Conservation (phyloP, 2,888 invertebrate species). For the Phengaris arion region DNA sequence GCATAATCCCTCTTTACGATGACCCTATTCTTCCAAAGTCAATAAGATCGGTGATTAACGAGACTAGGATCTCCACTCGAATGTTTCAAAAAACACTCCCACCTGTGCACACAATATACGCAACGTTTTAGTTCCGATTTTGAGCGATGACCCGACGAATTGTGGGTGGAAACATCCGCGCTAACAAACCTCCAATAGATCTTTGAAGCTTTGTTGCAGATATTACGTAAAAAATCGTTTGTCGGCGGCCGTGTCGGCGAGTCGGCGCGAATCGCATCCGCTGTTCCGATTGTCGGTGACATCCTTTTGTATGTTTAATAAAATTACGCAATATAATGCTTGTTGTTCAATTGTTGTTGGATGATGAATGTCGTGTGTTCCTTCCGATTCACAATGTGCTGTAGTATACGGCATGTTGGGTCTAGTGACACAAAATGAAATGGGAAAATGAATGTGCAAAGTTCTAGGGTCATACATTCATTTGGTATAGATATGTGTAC, state of each 20-base stretch:
- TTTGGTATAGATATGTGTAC: no score
- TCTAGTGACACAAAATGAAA: no score
- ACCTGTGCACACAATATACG: conserved; percentile 65
- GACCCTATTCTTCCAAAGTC: not conserved
- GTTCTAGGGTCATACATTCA: no score
- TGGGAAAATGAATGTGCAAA: no score
- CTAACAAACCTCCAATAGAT: conserved; percentile 54
- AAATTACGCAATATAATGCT: conserved; percentile 76
- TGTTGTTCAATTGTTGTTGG: conserved; percentile 75
- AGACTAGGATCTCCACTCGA: conserved; percentile 16
- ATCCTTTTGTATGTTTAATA: conserved; percentile 73
- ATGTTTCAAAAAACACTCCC: conserved; percentile 39
- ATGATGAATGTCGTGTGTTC: conserved; percentile 65
- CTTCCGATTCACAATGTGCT: conserved; percentile 65
- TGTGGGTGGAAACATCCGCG: conserved; percentile 80
- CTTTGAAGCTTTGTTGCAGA: conserved; percentile 49
- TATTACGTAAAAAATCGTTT: conserved; percentile 72
- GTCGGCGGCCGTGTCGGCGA: conserved; percentile 67
- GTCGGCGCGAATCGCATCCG: conserved; percentile 77
- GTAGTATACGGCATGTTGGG: not conserved
- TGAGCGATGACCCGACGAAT: conserved; percentile 68
- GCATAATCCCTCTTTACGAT: not conserved
- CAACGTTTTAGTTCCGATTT: conserved; percentile 68
- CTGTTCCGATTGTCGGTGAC: conserved; percentile 75
- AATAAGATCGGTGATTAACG: conserved; percentile 20